Evolutionary conservation across 2,888 invertebrate genomes (phyloP), one percentile per base, ranked within the genome.

Genomic region (Fabriciana adippe): DNA sequence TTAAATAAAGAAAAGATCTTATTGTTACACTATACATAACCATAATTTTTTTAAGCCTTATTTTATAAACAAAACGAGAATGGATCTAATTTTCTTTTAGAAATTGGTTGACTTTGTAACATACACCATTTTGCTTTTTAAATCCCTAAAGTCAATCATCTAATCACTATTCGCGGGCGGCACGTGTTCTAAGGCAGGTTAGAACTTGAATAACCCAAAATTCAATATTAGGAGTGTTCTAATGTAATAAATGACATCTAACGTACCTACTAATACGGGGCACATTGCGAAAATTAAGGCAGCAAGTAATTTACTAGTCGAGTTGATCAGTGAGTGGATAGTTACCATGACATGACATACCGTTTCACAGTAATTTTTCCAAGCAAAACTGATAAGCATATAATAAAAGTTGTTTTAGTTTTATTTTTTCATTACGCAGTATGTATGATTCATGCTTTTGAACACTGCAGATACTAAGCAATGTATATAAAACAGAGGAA

Each of bases 331-430:
- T 78, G 79, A 82, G 78, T 79, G 81, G 80, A 80, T 83, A 81
- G 82, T 83, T 76, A 78, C 82, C 81, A 81, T 85, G 84, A 82
- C 81, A 81, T 85, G 84, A 82, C 83, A 84, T 86, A 84, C 84
- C 81, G 77, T 81, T 83, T 79, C 78, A 75, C 75, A 77, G 80
- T 79, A 73, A 81, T 85, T 85, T 86, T 87, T 86, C 80, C 82
- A 79, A 75, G 76, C 78, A 77, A 72, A 73, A 65, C 53, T 69
- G 68, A 75, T 75, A 68, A 71, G 72, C 74, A 73, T 62, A 55
- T 68, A 56, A 57, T 67, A 67, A 48, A 67, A 72, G 67, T 54
- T 70, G 50, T 68, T 67, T 72, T 55, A 35, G 50, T 14, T 51
- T 64, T 77, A 68, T 77, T 51, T 81, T 80, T 81, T 72, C 82